Percentiles rank a stretch among this genome's conserved stretches.
phyloP scores from a whole-genome alignment of 1,140 invertebrate genomes.

The Gryon sp. region DNA sequence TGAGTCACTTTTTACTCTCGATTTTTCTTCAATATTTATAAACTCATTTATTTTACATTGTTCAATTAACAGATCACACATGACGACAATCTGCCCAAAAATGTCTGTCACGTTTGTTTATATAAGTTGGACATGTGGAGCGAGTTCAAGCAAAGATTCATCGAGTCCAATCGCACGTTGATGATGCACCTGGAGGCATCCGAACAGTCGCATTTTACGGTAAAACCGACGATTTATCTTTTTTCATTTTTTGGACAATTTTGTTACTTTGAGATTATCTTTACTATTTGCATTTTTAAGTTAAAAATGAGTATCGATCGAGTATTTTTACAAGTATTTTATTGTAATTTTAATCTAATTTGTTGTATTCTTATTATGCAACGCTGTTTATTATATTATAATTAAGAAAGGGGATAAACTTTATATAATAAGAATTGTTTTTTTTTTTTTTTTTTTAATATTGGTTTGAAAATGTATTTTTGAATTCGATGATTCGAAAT shows the following conservation, averaged over 20 bases:
- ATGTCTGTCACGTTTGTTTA: constrained; percentile 74
- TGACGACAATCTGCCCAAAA: constrained; percentile 67
- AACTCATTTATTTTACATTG: not conserved
- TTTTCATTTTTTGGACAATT: not conserved
- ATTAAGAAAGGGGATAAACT: too few species aligned
- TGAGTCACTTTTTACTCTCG: constrained; percentile 27
- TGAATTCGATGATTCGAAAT: too few species aligned
- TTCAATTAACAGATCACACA: constrained; percentile 66
- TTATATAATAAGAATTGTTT: too few species aligned
- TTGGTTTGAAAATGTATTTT: too few species aligned
- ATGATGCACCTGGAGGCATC: constrained; percentile 66
- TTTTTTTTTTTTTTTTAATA: too few species aligned
- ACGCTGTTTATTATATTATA: too few species aligned
- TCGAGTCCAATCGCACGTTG: constrained; percentile 69
- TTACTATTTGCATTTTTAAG: not conserved
- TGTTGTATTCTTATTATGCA: too few species aligned
- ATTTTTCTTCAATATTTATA: constrained; percentile 2
- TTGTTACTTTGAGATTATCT: constrained; percentile 1
- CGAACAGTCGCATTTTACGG: constrained; percentile 59
- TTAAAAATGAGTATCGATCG: too few species aligned
- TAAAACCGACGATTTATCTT: too few species aligned
- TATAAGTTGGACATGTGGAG: constrained; percentile 76
- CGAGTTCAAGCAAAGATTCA: constrained; percentile 73
- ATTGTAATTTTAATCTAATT: too few species aligned
- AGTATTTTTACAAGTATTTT: too few species aligned